Base-by-base conservation (phyloP, 1,140 invertebrate species). In the Lamellibrachia luymesi region DNA sequence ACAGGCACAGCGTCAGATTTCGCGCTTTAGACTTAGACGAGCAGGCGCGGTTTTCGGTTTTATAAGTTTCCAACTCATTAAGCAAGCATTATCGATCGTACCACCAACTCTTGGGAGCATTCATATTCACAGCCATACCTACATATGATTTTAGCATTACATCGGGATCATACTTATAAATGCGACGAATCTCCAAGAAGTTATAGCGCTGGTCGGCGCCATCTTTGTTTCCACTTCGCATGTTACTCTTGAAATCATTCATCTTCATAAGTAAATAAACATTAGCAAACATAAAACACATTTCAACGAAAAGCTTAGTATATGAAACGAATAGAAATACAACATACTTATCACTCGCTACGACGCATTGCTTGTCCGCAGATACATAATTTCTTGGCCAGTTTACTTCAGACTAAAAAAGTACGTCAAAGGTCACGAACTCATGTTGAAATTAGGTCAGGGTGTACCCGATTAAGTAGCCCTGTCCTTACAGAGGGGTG, bases 371-470 rank as follows among this genome's bases (percentile, higher is more conserved):
- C 64, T 17, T 80, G 64, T 80, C 1, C 1, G 25, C 64, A 10
- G 17, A 22, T 22, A 17, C 64, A 80, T 80, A 22, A 80, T 80
- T 80, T 80, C 64, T 22, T 22, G 64, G 25, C 2, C 17, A 80
- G 64, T 80, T 80, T 80, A 22, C 64, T 22, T 80, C 64, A 80
- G 38, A 38, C 38, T 38, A 38, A 80, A 80, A 56, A 80, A 80
- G 64, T 80, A 80, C 64, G 64, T 80, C 64, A 80, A 80, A 80
- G 64, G 64, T 80, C 64, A 80, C 64, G 64, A 80, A 80, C 64
- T 80, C 64, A 80, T 80, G 64, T 80, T 80, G 64, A 80, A 80
- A 80, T 80, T 17, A 80, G 64, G 64, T 80, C 64, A 80, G 64
- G 64, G 64, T 80, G 64, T 80, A 22, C 64, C 25, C 13, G 2